Base-by-base conservation (phyloP, 2,113 vertebrate genomes). In the Cynopterus brachyotis region DNA sequence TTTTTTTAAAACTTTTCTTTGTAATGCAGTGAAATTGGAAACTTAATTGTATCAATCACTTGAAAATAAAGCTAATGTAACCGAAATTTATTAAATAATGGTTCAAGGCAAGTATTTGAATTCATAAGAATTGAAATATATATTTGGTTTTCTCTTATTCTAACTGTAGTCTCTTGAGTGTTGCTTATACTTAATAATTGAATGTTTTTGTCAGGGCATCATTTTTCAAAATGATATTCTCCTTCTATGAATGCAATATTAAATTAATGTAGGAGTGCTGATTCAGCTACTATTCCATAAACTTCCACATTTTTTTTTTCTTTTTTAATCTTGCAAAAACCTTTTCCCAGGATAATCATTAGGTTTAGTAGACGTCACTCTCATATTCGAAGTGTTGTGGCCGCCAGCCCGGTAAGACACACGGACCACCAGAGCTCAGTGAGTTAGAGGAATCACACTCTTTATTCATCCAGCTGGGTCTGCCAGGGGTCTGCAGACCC, bases 21-120 rank as follows among this genome's bases (percentile, higher is more conserved):
- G 16, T 86, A 91, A 84, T 24, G 5, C 8, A 62, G 45, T 87
- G 62, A 86, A 80, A 60, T 53, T 67, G 57, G 70, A 95, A 55
- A 83, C 75, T 79, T 86, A 69, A 95, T 96, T 78, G 86, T 69
- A 80, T 96, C 35, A 70, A 9, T 37, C 76, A 76, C 26, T 84
- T 72, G 55, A 87, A 80, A 59, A 60, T 89, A 89, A 94, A 88
- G 47, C 32, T 40, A 66, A 53, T 70, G 11, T 57, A 60, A 60
- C 73, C 69, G 81, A 59, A 82, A 81, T 87, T 86, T 62, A 70
- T 28, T 85, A 83, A 60, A 35, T 4, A 72, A 3, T 72, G 37
- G 83, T 90, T 93, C 84, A 89, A 95, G 87, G 95, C 76, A 93
- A 72, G 40, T 87, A 42, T 87, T 94, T 94, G 95, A 94, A 93